Base-by-base conservation (phyloP, 1,140 invertebrate species). In the Polypedilum vanderplanki region DNA sequence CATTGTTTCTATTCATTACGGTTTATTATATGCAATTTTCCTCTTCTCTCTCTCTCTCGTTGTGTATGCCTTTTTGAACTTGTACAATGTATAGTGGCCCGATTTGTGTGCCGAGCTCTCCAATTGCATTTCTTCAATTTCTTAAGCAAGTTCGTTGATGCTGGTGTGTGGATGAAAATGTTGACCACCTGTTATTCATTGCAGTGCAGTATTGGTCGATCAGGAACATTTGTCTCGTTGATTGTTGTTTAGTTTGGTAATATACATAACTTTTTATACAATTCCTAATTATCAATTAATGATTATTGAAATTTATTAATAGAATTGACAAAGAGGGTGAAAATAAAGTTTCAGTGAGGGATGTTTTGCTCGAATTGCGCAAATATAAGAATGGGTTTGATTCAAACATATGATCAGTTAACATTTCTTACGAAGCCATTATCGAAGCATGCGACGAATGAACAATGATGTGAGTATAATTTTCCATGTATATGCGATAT, bases 21-120 rank as follows among this genome's bases (percentile, higher is more conserved):
- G 24, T 9, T 46, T 57, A 15, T 57, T n/a, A 57, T 57, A n/a
- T 15, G 12, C 41, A 57, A 57, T 57, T 57, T 15, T 46, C 9
- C 15, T 57, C 46, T 57, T 12, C 2, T 46, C 8, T 12, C n/a
- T n/a, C n/a, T n/a, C n/a, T n/a, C n/a, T n/a, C n/a, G n/a, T n/a
- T n/a, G n/a, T n/a, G n/a, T n/a, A n/a, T 46, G 9, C 12, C 46
- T n/a, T 33, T 33, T 33, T 33, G 24, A 33, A 33, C 24, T 33
- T 33, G 24, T 33, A 33, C 24, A 33, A 33, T 33, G 24, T 33
- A 57, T n/a, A 93, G 15, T 99, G 98, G 98, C 97, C 98, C 12
- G 98, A 99, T 86, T 99, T 98, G 96, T 12, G 95, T 98, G 65
- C 98, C 98, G 15, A 88, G 91, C 77, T 96, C 93, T 74, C 94